These are phyloP conservation scores for Camptogramma bilineatum DNA, from an alignment of 2,888 invertebrate genomes.

Conservation along the genomic window DNA sequence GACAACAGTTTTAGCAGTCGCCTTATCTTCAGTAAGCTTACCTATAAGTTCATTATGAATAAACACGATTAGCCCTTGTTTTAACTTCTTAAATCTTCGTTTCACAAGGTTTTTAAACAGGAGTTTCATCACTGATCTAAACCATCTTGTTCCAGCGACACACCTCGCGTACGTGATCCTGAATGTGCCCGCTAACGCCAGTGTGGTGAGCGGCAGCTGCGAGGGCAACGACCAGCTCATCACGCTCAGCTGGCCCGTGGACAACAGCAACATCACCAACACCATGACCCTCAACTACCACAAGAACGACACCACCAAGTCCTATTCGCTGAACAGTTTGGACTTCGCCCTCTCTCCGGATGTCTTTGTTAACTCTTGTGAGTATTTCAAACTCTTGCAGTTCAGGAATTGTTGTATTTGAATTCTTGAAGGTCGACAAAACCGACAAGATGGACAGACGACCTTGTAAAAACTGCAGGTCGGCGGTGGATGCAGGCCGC, in stretches of 20 bases:
- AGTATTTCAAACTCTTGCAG: conserved; percentile 49
- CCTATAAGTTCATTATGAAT: too few relatives aligned
- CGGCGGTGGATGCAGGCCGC: too few relatives aligned
- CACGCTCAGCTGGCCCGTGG: conserved; percentile 55
- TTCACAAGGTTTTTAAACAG: too few relatives aligned
- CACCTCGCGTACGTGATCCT: conserved; percentile 53
- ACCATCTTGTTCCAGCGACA: conserved; percentile 51
- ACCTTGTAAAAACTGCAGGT: too few relatives aligned
- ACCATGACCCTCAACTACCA: conserved; percentile 62
- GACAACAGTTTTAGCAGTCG: too few relatives aligned
- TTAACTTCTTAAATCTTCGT: too few relatives aligned
- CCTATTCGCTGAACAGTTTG: conserved; percentile 61
- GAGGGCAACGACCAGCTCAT: conserved; percentile 59
- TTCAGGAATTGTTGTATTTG: too few relatives aligned
- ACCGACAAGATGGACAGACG: too few relatives aligned
- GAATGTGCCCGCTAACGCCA: conserved; percentile 68
- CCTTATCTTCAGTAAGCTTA: too few relatives aligned
- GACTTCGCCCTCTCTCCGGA: conserved; percentile 67
- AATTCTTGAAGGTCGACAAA: too few relatives aligned
- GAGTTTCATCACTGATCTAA: background rate
- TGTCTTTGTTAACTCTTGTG: conserved; percentile 72
- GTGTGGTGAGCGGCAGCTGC: conserved; percentile 63
- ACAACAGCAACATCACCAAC: conserved; percentile 49
- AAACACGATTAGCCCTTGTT: too few relatives aligned
- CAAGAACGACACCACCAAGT: conserved; percentile 65